phyloP scores from a whole-genome alignment of 2,888 invertebrate species.

The Cartodere bifasciata region DNA sequence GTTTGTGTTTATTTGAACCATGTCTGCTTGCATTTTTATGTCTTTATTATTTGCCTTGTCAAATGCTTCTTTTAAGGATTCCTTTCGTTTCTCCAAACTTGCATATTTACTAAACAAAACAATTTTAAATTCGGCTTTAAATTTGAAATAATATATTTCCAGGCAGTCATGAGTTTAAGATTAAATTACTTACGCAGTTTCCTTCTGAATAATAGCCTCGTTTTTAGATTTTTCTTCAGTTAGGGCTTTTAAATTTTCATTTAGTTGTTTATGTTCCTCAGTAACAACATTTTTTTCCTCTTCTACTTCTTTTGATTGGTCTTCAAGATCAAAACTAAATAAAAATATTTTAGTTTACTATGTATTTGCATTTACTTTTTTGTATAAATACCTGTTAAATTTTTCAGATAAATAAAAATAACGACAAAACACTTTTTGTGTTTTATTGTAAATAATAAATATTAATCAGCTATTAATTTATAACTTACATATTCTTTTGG shows the following conservation, averaged over 20 bases:
- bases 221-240: constrained; percentile 39
- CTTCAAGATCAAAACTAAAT: constrained; percentile 42
- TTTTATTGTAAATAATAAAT: too few species aligned
- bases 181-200: constrained; percentile 19
- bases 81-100: constrained; percentile 42
- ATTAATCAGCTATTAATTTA: too few species aligned
- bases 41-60: constrained; percentile 53
- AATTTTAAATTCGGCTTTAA: constrained; percentile 4
- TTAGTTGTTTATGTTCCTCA: constrained; percentile 48
- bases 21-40: constrained; percentile 51
- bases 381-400: too few species aligned
- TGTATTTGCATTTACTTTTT: too few species aligned
- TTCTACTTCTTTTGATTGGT: constrained; percentile 40
- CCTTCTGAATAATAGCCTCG: constrained; percentile 21
- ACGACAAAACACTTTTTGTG: too few species aligned
- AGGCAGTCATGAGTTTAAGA: too few species aligned
- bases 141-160: too few species aligned
- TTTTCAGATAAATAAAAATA: too few species aligned
- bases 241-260: constrained; percentile 40
- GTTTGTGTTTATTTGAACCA: constrained; percentile 55
- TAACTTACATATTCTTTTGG: constrained; percentile 53
- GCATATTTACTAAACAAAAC: constrained; percentile 42
- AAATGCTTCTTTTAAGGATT: constrained; percentile 46
- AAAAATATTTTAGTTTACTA: too few species aligned
- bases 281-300: constrained; percentile 46